Evolutionary conservation across 2,888 invertebrate genomes (phyloP).

Genomic region (Tubulanus polymorphus): DNA sequence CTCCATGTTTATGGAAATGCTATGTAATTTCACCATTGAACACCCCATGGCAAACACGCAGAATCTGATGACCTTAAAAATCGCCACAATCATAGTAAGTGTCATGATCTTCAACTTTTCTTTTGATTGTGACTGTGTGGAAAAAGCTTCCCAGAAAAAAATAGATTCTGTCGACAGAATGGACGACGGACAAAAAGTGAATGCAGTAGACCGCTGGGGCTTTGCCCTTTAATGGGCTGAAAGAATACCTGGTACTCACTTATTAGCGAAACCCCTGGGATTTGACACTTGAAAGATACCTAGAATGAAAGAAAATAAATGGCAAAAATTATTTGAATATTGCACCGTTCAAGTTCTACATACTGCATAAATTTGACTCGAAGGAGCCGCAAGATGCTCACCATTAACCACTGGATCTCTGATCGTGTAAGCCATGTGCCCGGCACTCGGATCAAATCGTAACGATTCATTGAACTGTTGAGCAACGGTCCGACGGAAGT

Average conservation of each 20-base stretch:
- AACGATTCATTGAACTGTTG: constrained; percentile 58
- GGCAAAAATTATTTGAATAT: constrained; percentile 1
- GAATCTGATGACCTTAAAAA: too few relatives aligned
- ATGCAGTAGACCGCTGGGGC: too few relatives aligned
- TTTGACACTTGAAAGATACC: constrained; percentile 54
- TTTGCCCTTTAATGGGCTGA: too few relatives aligned
- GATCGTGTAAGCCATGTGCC: constrained; percentile 81
- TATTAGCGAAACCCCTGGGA: constrained; percentile 70
- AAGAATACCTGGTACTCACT: constrained; percentile 35
- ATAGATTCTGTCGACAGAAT: too few relatives aligned
- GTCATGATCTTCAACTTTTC: too few relatives aligned
- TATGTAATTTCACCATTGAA: too few relatives aligned
- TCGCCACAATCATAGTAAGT: too few relatives aligned
- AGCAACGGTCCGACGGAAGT: constrained; percentile 50
- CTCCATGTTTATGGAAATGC: too few relatives aligned
- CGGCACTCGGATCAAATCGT: constrained; percentile 60
- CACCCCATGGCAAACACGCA: too few relatives aligned
- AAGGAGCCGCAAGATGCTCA: constrained; percentile 55
- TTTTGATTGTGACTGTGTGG: too few relatives aligned
- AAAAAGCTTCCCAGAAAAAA: too few relatives aligned
- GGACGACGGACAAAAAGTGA: too few relatives aligned
- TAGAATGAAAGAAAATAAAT: constrained; percentile 24
- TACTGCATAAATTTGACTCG: neutral
- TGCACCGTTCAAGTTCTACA: neutral
- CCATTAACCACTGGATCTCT: constrained; percentile 89